phyloP scores from a whole-genome alignment of 2,113 vertebrate species.

The Elephas maximus region DNA sequence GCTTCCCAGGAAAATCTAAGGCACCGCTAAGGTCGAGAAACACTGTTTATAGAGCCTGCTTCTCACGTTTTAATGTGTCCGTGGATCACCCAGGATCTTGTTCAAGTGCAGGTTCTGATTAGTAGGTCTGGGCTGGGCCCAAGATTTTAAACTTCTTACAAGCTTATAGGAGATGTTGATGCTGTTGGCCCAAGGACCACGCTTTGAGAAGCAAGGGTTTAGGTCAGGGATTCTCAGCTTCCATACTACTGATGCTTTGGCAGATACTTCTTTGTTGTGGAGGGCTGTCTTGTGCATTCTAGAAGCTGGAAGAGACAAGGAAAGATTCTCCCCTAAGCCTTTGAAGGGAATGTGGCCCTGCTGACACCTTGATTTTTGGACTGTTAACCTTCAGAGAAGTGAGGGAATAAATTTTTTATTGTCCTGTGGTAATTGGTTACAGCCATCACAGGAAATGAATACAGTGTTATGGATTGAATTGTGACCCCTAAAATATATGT shows the following conservation, averaged over 20 bases:
- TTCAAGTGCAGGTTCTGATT: background rate
- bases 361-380: background rate
- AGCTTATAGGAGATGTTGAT: background rate
- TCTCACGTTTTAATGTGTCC: background rate
- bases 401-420: background rate
- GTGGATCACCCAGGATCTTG: background rate
- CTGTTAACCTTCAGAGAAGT: background rate
- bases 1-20: background rate
- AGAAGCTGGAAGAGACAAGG: background rate
- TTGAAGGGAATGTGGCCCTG: background rate
- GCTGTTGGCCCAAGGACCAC: background rate
- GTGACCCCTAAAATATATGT: no score
- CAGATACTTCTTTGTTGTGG: background rate
- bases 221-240: background rate
- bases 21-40: background rate
- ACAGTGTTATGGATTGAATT: no score
- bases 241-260: background rate
- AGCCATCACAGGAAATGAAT: background rate
- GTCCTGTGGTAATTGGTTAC: background rate
- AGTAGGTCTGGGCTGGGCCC: background rate
- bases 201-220: background rate
- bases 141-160: background rate
- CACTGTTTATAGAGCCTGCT: background rate
- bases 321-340: background rate
- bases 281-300: no score